A percentile compares a stretch with the other conserved stretches of the same genome.
These are phyloP conservation scores for Leptopilina myrica DNA, from an alignment of 2,888 invertebrate genomes.

Conservation along the genomic window DNA sequence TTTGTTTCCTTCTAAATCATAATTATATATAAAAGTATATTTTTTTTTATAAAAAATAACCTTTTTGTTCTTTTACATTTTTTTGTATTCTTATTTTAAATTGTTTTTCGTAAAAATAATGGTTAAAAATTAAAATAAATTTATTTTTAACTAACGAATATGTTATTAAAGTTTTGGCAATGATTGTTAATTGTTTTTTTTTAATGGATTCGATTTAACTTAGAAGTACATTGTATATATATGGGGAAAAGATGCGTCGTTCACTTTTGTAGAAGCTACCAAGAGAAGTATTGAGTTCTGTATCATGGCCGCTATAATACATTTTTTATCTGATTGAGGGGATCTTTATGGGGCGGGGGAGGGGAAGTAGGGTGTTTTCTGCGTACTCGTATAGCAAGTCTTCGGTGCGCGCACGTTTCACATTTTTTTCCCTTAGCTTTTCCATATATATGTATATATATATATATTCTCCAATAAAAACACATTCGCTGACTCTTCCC, in stretches of 20 bases:
- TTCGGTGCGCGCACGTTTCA: conserved; percentile 30
- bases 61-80: too few relatives aligned
- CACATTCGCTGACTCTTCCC: conserved; percentile 11
- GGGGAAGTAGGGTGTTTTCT: conserved; percentile 47
- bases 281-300: conserved; percentile 75
- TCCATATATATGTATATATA: not conserved
- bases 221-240: not conserved
- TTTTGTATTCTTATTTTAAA: too few relatives aligned
- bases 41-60: not conserved
- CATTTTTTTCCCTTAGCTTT: conserved; percentile 44
- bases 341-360: conserved; percentile 72
- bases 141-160: too few relatives aligned
- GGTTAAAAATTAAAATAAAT: too few relatives aligned
- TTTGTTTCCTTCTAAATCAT: too few relatives aligned
- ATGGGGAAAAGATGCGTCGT: conserved; percentile 22
- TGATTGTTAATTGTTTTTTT: too few relatives aligned
- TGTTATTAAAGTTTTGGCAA: too few relatives aligned
- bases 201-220: not conserved
- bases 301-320: conserved; percentile 77
- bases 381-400: conserved; percentile 53
- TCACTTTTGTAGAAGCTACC: conserved; percentile 53
- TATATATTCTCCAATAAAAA: conserved; percentile 25
- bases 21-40: not conserved
- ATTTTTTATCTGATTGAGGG: conserved; percentile 77
- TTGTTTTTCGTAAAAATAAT: too few relatives aligned